Base-by-base conservation (phyloP, 2,113 vertebrate species). In the Nymphicus hollandicus region DNA sequence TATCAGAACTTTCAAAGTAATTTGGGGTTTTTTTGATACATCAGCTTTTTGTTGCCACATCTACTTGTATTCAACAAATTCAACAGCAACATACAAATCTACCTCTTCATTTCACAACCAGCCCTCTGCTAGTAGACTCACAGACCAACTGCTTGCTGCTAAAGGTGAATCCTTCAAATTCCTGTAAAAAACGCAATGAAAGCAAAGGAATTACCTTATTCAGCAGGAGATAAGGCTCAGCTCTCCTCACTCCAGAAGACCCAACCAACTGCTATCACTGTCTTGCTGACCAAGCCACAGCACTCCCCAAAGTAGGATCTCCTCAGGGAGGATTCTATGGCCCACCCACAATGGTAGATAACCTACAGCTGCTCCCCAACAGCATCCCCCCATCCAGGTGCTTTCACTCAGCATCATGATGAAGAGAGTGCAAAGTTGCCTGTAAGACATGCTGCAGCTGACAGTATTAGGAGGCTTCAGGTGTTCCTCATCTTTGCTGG, bases 331-430 rank as follows among this genome's bases (percentile, higher is more conserved):
- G 8, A 31, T 35, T 37, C 43, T 50, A 29, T 19, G 27, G 49
- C 13, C 53, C 50, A 3, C 11, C 7, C 0, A 2, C 0, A 0
- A 10, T 50, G n/a, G 16, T 3, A 20, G 35, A 52, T 2, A 17
- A 3, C 13, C 35, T 29, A 9, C 64, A 86, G 72, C 76, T 82
- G 58, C 35, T 65, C 50, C 78, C 13, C 33, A 46, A 35, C 56
- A 88, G 28, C 63, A 7, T 29, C 4, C 11, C 31, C 44, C 63
- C 22, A 7, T 1, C 8, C 0, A 1, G 19, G 7, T 41, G 43
- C 11, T 76, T 14, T 39, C 71, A 31, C 7, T 37, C 3, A 17
- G 12, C 11, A 13, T 13, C 1, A 0, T 11, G 29, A 11, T 39
- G 41, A 39, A 46, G 44, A 43, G 3, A 27, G 27, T 13, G n/a